A percentile compares a stretch with the other conserved stretches of the same genome.
Evolutionary conservation across 2,797 vertebrate genomes (phyloP).

Genomic region (Steatocranus sp.): DNA sequence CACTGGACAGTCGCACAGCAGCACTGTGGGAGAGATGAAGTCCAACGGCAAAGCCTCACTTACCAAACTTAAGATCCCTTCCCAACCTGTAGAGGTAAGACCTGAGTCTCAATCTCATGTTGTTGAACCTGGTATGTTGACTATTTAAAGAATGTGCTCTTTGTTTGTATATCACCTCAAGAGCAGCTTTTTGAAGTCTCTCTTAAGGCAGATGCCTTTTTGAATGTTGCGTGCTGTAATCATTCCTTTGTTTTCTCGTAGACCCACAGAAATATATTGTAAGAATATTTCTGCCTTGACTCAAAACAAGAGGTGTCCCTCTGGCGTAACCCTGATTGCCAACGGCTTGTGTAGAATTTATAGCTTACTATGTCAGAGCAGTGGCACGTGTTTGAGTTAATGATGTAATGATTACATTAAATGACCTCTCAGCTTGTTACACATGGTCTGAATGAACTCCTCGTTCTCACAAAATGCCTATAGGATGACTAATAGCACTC

Average conservation of each 20-base stretch:
- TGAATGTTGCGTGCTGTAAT: background rate
- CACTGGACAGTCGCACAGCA: constrained; percentile 84
- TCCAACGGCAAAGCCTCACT: constrained; percentile 92
- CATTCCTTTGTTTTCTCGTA: background rate
- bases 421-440: background rate
- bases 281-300: background rate
- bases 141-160: background rate
- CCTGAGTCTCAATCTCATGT: background rate
- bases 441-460: background rate
- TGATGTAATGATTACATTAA: constrained; percentile 7
- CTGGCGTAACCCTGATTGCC: background rate
- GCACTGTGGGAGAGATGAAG: constrained; percentile 89
- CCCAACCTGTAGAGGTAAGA: constrained; percentile 89
- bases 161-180: background rate
- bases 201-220: background rate
- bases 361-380: background rate
- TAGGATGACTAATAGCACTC: constrained; percentile 29
- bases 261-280: background rate
- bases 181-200: background rate
- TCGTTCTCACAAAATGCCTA: constrained; percentile 9
- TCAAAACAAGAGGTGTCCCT: background rate
- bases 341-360: background rate
- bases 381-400: background rate
- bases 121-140: background rate
- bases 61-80: constrained; percentile 96